These are phyloP conservation scores for Sminthurinus aureus DNA, from an alignment of 2,888 invertebrate species.

Conservation along the genomic window DNA sequence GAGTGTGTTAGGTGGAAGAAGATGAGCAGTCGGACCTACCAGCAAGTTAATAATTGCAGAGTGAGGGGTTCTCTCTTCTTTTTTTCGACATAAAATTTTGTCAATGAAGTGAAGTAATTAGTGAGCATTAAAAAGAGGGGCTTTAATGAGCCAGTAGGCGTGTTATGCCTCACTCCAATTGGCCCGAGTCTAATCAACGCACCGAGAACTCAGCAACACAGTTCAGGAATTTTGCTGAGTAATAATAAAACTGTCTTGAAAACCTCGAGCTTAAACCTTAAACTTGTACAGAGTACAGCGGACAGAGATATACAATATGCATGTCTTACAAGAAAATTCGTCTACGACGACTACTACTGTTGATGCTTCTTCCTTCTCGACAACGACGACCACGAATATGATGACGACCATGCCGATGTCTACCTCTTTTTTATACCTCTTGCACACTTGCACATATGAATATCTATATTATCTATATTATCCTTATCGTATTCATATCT, in stretches of 20 bases:
- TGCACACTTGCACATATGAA: too few relatives aligned
- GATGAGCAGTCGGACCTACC: constrained; percentile 24
- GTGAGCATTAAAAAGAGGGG: constrained; percentile 28
- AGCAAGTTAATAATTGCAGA: constrained; percentile 35
- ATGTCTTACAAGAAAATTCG: too few relatives aligned
- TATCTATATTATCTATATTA: too few relatives aligned
- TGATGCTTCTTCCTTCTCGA: too few relatives aligned
- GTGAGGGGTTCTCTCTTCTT: constrained; percentile 7
- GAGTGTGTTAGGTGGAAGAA: not conserved
- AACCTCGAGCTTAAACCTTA: constrained; percentile 27
- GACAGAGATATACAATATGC: too few relatives aligned
- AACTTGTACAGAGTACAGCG: not conserved
- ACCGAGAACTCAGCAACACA: constrained; percentile 5
- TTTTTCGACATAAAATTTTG: constrained; percentile 44
- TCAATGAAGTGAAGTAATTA: constrained; percentile 49
- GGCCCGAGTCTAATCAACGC: constrained; percentile 34
- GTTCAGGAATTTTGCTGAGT: constrained; percentile 47
- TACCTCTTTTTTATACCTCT: too few relatives aligned
- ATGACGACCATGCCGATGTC: too few relatives aligned
- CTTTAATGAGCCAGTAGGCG: constrained; percentile 45
- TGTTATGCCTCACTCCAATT: constrained; percentile 46
- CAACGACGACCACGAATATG: too few relatives aligned
- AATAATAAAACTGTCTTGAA: constrained; percentile 43
- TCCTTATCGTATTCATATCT: too few relatives aligned
- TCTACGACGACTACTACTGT: too few relatives aligned